phyloP scores from a whole-genome alignment of 1,140 invertebrate species.

The Leguminivora glycinivorella region DNA sequence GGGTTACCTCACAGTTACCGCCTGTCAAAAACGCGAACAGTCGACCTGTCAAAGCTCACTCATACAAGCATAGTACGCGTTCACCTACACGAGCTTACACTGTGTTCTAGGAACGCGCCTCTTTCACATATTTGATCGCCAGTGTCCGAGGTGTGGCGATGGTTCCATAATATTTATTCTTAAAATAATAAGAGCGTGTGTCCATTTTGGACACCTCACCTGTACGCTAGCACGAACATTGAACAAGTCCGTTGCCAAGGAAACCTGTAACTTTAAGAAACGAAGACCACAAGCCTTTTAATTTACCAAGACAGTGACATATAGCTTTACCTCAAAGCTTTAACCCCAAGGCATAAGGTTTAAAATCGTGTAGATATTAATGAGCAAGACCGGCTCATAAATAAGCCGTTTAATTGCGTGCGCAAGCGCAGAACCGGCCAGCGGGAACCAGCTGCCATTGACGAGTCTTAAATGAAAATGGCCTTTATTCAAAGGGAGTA shows the following conservation, averaged over 20 bases:
- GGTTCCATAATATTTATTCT: too few species aligned
- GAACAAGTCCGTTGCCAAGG: background rate
- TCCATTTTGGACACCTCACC: too few species aligned
- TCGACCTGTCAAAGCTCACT: too few species aligned
- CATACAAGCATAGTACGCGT: too few species aligned
- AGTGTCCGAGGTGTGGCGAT: too few species aligned
- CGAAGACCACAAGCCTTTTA: slow-evolving; percentile 9
- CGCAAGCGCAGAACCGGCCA: slow-evolving; percentile 4
- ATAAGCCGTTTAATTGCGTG: slow-evolving; percentile 14
- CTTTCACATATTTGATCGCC: too few species aligned
- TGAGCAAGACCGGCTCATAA: background rate
- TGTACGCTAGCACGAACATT: background rate
- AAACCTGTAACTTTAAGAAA: slow-evolving; percentile 6
- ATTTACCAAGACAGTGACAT: slow-evolving; percentile 6
- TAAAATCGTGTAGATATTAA: background rate
- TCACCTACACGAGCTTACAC: too few species aligned
- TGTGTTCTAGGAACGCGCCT: too few species aligned
- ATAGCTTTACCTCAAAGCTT: background rate
- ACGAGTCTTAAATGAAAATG: background rate
- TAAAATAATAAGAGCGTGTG: too few species aligned
- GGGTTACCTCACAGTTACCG: too few species aligned
- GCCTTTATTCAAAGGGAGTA: background rate
- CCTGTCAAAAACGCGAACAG: too few species aligned
- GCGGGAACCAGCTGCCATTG: slow-evolving; percentile 1
- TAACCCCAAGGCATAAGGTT: background rate